A percentile compares a stretch with the other conserved stretches of the same genome.
These are phyloP conservation scores for Oryzias melastigma DNA, from an alignment of 2,113 vertebrate genomes.

Conservation along the genomic window DNA sequence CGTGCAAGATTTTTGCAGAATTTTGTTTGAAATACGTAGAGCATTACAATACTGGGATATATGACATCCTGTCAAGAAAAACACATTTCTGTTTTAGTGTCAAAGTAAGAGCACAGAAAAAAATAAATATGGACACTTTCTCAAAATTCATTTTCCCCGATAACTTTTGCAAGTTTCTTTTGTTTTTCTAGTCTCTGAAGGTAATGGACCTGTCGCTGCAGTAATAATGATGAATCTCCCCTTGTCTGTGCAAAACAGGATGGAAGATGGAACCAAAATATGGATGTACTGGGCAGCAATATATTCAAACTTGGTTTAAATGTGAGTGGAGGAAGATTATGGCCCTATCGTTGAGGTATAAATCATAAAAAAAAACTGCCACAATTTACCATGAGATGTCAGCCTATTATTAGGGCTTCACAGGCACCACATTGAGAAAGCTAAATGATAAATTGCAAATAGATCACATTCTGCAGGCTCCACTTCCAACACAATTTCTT, in stretches of 20 bases:
- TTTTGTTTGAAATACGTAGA: too few species aligned
- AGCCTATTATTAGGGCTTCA: conserved; percentile 8
- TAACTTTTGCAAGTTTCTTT: conserved; percentile 54
- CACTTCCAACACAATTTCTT: conserved; percentile 9
- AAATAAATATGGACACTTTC: conserved; percentile 33
- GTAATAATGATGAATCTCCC: conserved; percentile 77
- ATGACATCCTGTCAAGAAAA: conserved; percentile 16
- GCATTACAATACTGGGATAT: too few species aligned
- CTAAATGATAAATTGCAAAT: conserved; percentile 18
- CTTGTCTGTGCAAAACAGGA: conserved; percentile 40
- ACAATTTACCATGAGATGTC: conserved; percentile 20
- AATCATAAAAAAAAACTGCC: conserved; percentile 52
- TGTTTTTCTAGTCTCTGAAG: conserved; percentile 64
- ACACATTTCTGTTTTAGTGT: conserved; percentile 28
- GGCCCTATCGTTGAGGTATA: conserved; percentile 42
- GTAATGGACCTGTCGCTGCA: conserved; percentile 76
- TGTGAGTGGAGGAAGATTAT: conserved; percentile 54
- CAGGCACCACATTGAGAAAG: background rate
- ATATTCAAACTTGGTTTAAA: conserved; percentile 43
- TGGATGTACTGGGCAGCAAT: conserved; percentile 38
- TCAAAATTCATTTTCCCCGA: conserved; percentile 53
- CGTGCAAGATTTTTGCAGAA: too few species aligned
- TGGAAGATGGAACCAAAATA: conserved; percentile 54
- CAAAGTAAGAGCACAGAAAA: conserved; percentile 29
- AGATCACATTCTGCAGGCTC: conserved; percentile 5